Evolutionary conservation across 2,888 invertebrate species (phyloP).

Genomic region (Torymus tubicola): DNA sequence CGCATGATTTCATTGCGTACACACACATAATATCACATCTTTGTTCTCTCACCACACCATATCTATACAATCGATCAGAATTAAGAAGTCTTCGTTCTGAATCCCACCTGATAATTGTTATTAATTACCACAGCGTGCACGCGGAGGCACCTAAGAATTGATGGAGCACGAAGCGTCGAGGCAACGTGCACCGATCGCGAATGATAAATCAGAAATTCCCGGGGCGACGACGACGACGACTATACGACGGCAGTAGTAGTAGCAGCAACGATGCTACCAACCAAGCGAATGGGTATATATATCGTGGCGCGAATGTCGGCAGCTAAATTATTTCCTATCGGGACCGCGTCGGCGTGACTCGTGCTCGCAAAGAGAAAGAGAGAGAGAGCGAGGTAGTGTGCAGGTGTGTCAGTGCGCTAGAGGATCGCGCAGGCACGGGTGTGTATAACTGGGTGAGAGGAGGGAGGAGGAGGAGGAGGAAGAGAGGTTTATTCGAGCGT

Average conservation of each 20-base stretch:
- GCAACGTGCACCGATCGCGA: not conserved
- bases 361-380: too few species aligned
- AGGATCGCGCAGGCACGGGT: not conserved
- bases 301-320: constrained; percentile 19
- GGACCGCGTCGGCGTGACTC: constrained; percentile 22
- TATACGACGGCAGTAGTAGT: too few species aligned
- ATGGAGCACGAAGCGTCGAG: constrained; percentile 2
- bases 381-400: too few species aligned
- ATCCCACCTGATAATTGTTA: constrained; percentile 36
- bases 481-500: constrained; percentile 25
- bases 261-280: too few species aligned
- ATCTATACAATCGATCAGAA: constrained; percentile 40
- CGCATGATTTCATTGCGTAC: too few species aligned
- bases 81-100: constrained; percentile 17
- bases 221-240: constrained; percentile 2
- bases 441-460: not conserved
- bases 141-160: not conserved
- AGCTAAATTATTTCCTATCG: constrained; percentile 54
- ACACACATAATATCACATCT: too few species aligned
- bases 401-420: not conserved
- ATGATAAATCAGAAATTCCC: constrained; percentile 50
- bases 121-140: constrained; percentile 36
- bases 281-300: not conserved
- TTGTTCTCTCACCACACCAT: too few species aligned
- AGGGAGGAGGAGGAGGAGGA: not conserved